Conservation (phyloP, 2,797 vertebrate species). For the Esox lucius region DNA sequence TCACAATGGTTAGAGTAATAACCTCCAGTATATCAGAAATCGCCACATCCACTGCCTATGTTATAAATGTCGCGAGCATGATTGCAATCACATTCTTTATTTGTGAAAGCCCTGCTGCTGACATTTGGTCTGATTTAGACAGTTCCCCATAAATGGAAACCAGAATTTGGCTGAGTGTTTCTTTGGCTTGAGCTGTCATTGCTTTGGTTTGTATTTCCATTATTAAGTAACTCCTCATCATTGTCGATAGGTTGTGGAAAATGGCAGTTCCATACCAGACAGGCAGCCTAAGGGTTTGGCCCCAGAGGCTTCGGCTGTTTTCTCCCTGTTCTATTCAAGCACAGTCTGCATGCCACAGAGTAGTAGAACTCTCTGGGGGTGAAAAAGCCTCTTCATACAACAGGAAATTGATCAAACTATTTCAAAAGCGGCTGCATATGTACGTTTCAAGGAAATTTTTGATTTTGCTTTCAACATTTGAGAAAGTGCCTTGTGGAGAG, state of each 20-base stretch:
- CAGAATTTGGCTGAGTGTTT: neutral
- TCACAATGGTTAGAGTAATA: neutral
- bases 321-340: neutral
- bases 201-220: neutral
- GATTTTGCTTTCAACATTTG: neutral
- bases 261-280: too few species aligned
- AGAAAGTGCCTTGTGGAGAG: neutral
- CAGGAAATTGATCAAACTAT: neutral
- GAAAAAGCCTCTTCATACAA: too few species aligned
- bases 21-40: neutral
- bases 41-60: neutral
- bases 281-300: too few species aligned
- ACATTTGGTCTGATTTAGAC: neutral
- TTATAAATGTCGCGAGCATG: neutral
- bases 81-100: neutral
- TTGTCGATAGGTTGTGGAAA: neutral
- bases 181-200: neutral
- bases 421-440: neutral
- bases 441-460: neutral
- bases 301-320: too few species aligned
- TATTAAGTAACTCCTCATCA: neutral
- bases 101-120: neutral
- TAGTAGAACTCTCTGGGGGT: too few species aligned
- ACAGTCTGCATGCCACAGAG: too few species aligned
- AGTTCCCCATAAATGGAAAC: neutral